Evolutionary conservation across 2,888 invertebrate species (phyloP), one percentile per base, ranked within the genome.

Genomic region (Cyclophora punctaria): DNA sequence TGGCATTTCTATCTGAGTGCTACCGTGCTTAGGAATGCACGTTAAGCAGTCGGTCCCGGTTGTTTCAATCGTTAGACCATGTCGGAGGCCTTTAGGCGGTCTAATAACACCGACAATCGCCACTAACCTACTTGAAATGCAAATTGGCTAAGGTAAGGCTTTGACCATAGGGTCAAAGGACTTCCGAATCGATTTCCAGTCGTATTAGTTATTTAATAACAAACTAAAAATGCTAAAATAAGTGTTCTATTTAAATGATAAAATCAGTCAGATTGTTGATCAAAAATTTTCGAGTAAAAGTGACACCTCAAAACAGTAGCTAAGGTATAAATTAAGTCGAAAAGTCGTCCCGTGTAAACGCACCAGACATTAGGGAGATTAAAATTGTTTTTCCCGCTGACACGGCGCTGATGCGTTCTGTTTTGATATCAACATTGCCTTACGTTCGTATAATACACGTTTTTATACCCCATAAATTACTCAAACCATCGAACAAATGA

Each of bases 371-470:
- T 80, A 81, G 71, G 74, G 59, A 75, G 79, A 81, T 81, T 81
- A 81, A 80, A 80, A 79, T 75, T 77, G 78, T 78, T 79, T 72
- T 69, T 79, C 73, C 68, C 65, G 77, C 80, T 80, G 80, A 80
- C 78, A 75, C 69, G 67, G 69, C 62, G 67, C 69, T 70, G 72
- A 76, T 72, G 73, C 59, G 63, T 58, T 58, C 53, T 63, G 60
- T 73, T 71, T 69, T 74, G 75, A 75, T 78, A 74, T 67, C 70
- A 56, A 60, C 71, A 75, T 71, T 73, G 73, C 68, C 69, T 69
- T 20, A 4, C 37, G 37, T 61, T 64, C 53, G 55, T 54, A 48
- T 35, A n/a, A 41, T 0, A 7, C 43, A 48, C 34, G 7, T 37
- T 35, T 49, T 47, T 47, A 41, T 50, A 6, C 46, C 37, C 49